Conservation (phyloP, 1,140 invertebrate species). For the Thaumetopoea pityocampa region DNA sequence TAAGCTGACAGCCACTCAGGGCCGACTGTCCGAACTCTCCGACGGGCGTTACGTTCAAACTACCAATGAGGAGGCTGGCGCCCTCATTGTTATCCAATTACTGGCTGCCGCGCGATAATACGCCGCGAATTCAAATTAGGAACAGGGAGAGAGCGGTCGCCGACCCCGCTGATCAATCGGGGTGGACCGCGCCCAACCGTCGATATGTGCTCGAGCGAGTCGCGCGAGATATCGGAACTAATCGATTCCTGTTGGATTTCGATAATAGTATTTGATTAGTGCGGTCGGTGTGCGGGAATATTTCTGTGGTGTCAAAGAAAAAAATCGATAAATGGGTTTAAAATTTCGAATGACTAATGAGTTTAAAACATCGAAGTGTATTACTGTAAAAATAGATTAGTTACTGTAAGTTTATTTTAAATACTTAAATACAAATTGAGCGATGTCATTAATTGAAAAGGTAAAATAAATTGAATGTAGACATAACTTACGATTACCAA, state of each 20-base stretch:
- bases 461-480: too few relatives aligned
- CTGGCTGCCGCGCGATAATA: constrained; percentile 59
- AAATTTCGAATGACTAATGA: too few relatives aligned
- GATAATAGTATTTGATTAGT: too few relatives aligned
- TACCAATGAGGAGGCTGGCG: constrained; percentile 44
- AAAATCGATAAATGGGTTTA: too few relatives aligned
- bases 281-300: too few relatives aligned
- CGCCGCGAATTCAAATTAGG: constrained; percentile 70
- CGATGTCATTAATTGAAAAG: too few relatives aligned
- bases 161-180: constrained; percentile 55
- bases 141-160: constrained; percentile 58
- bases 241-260: constrained; percentile 18
- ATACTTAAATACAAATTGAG: too few relatives aligned
- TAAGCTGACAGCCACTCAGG: constrained; percentile 17
- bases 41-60: constrained; percentile 25
- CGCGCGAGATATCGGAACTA: constrained; percentile 17
- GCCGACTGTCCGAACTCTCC: constrained; percentile 16
- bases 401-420: too few relatives aligned
- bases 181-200: constrained; percentile 44
- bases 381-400: too few relatives aligned
- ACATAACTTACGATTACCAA: too few relatives aligned
- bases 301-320: too few relatives aligned
- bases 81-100: constrained; percentile 73
- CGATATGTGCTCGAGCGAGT: constrained; percentile 20
- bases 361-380: too few relatives aligned